Percentiles rank a stretch among this genome's conserved stretches.
Conservation (phyloP, 2,888 invertebrate species). For the Habroteleia sp. region DNA sequence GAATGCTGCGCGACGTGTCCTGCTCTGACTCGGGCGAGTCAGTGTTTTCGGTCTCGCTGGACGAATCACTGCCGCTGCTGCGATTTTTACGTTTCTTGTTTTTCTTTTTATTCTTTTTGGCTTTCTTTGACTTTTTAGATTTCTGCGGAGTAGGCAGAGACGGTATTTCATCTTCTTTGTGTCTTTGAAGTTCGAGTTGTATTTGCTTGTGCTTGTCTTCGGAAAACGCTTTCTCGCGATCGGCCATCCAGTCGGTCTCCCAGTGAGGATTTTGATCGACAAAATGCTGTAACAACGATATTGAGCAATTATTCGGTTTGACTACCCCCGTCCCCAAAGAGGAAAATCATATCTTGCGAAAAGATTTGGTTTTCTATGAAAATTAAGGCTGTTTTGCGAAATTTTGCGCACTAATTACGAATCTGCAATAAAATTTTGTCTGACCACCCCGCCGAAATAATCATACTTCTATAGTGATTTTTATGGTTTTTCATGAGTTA, state of each 20-base stretch:
- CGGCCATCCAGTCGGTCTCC: conserved; percentile 93
- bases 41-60: conserved; percentile 80
- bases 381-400: no score
- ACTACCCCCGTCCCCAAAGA: no score
- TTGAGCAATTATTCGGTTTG: no score
- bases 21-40: conserved; percentile 80
- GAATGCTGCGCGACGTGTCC: conserved; percentile 84
- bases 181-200: conserved; percentile 81
- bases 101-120: conserved; percentile 82
- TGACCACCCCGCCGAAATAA: no score
- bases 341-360: no score
- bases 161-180: conserved; percentile 83
- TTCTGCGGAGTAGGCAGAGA: conserved; percentile 73
- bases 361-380: no score
- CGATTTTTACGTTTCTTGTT: conserved; percentile 81
- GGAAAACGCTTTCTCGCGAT: conserved; percentile 86
- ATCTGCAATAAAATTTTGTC: no score
- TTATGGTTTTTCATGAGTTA: no score
- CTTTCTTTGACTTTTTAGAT: conserved; percentile 84
- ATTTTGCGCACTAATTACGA: no score
- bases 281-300: conserved; percentile 86
- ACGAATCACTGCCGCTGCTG: conserved; percentile 78
- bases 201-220: conserved; percentile 80
- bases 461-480: no score
- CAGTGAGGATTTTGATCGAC: conserved; percentile 92